Conservation (phyloP, 2,113 vertebrate species). For the Carassius gibelio region DNA sequence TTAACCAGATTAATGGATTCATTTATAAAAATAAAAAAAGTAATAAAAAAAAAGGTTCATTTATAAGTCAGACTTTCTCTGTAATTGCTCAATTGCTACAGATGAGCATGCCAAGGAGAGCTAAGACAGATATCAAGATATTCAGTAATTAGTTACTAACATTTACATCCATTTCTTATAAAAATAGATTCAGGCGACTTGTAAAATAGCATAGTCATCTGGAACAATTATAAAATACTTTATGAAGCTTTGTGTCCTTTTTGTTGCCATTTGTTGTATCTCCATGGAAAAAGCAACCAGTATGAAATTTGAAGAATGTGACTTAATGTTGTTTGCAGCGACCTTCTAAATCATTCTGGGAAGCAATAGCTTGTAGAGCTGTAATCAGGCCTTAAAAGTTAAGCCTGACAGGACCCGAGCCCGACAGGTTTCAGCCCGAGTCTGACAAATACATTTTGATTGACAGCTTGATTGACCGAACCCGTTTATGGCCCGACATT, state of each 20-base stretch:
- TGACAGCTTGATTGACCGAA: too few relatives aligned
- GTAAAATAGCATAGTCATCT: neutral
- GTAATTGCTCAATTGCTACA: neutral
- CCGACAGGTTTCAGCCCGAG: too few relatives aligned
- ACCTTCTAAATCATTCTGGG: neutral
- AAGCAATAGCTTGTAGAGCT: neutral
- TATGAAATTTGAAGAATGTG: neutral
- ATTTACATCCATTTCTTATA: neutral
- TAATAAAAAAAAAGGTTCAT: too few relatives aligned
- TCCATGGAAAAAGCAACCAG: neutral
- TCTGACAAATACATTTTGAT: too few relatives aligned
- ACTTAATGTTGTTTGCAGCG: neutral
- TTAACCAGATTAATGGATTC: too few relatives aligned
- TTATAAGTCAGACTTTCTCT: too few relatives aligned
- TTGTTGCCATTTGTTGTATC: neutral
- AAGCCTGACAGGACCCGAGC: too few relatives aligned
- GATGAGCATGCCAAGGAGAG: neutral
- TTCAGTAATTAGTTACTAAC: neutral
- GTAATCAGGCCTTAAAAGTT: too few relatives aligned
- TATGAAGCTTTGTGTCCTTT: neutral
- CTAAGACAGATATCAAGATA: neutral
- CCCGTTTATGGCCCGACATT: too few relatives aligned
- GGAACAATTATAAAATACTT: neutral
- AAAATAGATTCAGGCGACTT: neutral
- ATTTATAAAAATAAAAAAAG: too few relatives aligned